Evolutionary conservation across 2,888 invertebrate species (phyloP).

Genomic region (Phengaris alcon): DNA sequence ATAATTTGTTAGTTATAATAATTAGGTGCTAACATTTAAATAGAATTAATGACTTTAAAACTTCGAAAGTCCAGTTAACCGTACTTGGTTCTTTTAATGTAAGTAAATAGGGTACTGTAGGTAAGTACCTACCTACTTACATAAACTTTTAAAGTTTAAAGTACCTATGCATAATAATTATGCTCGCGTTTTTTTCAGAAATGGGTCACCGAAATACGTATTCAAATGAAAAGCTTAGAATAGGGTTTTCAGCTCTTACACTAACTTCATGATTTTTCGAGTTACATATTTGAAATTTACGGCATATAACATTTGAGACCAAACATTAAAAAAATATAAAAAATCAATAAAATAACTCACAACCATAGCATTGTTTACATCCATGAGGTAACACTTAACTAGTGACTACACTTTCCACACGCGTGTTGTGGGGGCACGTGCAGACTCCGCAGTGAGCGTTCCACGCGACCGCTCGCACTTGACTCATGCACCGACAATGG

Average conservation of each 20-base stretch:
- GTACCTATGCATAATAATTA: neutral
- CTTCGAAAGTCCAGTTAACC: too few relatives aligned
- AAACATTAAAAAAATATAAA: neutral
- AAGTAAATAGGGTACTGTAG: too few relatives aligned
- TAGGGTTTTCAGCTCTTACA: too few relatives aligned
- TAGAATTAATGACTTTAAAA: too few relatives aligned
- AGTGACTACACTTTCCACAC: constrained; percentile 34
- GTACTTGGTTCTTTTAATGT: too few relatives aligned
- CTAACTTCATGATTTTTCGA: too few relatives aligned
- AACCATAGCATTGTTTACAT: constrained; percentile 9
- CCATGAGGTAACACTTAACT: neutral
- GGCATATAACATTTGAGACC: neutral
- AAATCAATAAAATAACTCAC: neutral
- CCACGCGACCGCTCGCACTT: constrained; percentile 73
- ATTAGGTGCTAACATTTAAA: neutral
- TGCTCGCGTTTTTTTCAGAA: too few relatives aligned
- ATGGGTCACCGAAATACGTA: too few relatives aligned
- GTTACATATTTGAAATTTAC: too few relatives aligned
- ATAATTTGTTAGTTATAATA: constrained; percentile 18
- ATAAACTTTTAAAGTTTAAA: neutral
- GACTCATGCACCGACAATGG: constrained; percentile 65
- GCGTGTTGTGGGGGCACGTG: constrained; percentile 67
- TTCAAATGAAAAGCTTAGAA: too few relatives aligned
- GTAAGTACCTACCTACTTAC: neutral
- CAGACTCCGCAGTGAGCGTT: constrained; percentile 69